Percentiles rank a stretch among this genome's conserved stretches.
phyloP scores from a whole-genome alignment of 2,888 invertebrate genomes.

The Stegana nigrithorax region DNA sequence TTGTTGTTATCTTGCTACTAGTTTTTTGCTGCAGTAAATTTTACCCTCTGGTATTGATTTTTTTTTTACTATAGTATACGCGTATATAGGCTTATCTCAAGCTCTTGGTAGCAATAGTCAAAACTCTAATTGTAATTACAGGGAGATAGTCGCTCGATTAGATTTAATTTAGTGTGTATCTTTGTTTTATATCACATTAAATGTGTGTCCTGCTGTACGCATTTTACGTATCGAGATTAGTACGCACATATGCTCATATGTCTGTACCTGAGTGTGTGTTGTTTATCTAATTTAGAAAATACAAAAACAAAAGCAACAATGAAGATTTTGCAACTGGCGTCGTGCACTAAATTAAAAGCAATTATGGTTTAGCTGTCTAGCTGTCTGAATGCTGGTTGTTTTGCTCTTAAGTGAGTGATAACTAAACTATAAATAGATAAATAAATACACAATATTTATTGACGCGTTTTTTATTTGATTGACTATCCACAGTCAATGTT shows the following conservation, averaged over 20 bases:
- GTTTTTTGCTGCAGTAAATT: slow-evolving; percentile 29
- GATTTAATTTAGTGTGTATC: slow-evolving; percentile 49
- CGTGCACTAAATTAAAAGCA: not conserved
- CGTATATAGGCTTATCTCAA: too few relatives aligned
- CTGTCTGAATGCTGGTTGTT: too few relatives aligned
- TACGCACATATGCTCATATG: not conserved
- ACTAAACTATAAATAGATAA: too few relatives aligned
- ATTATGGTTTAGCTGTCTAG: too few relatives aligned
- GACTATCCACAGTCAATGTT: too few relatives aligned
- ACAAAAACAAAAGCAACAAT: not conserved
- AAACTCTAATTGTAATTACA: slow-evolving; percentile 54
- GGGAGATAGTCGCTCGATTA: slow-evolving; percentile 54
- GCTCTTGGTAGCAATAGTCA: slow-evolving; percentile 23
- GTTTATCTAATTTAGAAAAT: not conserved
- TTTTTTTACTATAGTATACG: too few relatives aligned
- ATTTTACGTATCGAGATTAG: too few relatives aligned
- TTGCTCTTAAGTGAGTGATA: too few relatives aligned
- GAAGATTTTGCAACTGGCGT: not conserved
- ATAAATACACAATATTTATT: too few relatives aligned
- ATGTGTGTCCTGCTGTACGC: too few relatives aligned
- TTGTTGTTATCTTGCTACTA: slow-evolving; percentile 43
- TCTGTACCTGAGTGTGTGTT: slow-evolving; percentile 12
- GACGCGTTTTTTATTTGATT: too few relatives aligned
- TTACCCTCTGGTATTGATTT: slow-evolving; percentile 20
- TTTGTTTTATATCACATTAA: too few relatives aligned